phyloP scores from a whole-genome alignment of 2,888 invertebrate species.

The Chelonus formosanus region DNA sequence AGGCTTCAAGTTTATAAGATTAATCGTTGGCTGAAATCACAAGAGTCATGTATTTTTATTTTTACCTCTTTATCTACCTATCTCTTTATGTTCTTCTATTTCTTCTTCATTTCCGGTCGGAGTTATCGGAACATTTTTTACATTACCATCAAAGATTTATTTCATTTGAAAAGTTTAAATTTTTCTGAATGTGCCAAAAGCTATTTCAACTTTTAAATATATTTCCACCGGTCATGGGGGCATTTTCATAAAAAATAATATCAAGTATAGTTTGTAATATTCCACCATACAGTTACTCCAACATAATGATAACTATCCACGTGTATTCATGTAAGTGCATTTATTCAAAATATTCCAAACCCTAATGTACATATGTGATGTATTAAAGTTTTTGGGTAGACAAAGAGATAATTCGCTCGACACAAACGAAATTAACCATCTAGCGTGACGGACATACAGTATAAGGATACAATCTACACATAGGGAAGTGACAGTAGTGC shows the following conservation, averaged over 20 bases:
- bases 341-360: slow-evolving; percentile 1
- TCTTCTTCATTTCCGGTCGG: slow-evolving; percentile 13
- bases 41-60: slow-evolving; percentile 17
- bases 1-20: slow-evolving; percentile 20
- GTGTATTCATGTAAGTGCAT: too few relatives aligned
- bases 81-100: slow-evolving; percentile 4
- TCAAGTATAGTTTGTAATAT: not conserved
- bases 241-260: not conserved
- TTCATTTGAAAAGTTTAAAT: slow-evolving; percentile 2
- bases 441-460: slow-evolving; percentile 17
- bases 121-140: not conserved
- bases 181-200: slow-evolving; percentile 1
- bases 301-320: too few relatives aligned
- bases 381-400: slow-evolving; percentile 39
- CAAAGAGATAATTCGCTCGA: slow-evolving; percentile 55
- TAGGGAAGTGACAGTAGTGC: not conserved
- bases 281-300: too few relatives aligned
- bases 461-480: slow-evolving; percentile 1
- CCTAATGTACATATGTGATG: not conserved
- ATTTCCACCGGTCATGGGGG: not conserved
- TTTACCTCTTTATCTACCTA: not conserved
- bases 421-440: slow-evolving; percentile 50
- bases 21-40: slow-evolving; percentile 24
- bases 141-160: not conserved
- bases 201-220: slow-evolving; percentile 8